These are phyloP conservation scores for Drosophila setosimentum DNA, from an alignment of 2,888 invertebrate genomes.

Conservation along the genomic window DNA sequence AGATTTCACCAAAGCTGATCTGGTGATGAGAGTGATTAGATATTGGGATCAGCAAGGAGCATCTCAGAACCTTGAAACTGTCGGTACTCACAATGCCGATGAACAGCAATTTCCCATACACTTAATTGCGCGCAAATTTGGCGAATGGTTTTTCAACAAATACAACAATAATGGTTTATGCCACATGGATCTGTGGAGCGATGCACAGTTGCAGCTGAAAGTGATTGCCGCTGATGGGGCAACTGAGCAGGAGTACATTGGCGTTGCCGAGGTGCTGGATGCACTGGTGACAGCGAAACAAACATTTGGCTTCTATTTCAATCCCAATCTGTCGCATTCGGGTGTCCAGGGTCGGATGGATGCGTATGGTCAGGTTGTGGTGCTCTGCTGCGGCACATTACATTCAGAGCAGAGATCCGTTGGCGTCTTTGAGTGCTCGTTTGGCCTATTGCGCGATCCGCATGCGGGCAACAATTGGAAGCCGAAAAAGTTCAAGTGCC, in stretches of 20 bases:
- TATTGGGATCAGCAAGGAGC: conserved; percentile 83
- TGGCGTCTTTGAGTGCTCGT: conserved; percentile 89
- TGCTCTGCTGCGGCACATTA: conserved; percentile 88
- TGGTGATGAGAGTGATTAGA: conserved; percentile 85
- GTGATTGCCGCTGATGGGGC: conserved; percentile 71
- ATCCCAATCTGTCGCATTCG: conserved; percentile 87
- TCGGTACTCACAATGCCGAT: conserved; percentile 12
- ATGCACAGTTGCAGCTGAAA: conserved; percentile 82
- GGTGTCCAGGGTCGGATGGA: conserved; percentile 87
- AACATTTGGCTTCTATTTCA: conserved; percentile 86
- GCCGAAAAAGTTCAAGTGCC: conserved; percentile 87
- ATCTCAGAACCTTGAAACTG: background rate
- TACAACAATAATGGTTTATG: conserved; percentile 85
- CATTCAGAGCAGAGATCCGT: conserved; percentile 86
- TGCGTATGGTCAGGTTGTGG: conserved; percentile 88
- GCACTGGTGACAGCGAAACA: conserved; percentile 83
- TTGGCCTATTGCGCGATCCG: conserved; percentile 88
- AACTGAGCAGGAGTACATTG: conserved; percentile 61
- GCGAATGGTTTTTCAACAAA: conserved; percentile 87
- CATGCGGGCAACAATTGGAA: conserved; percentile 89
- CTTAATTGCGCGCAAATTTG: conserved; percentile 86
- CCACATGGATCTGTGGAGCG: conserved; percentile 87
- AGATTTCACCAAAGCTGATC: conserved; percentile 86
- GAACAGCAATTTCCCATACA: conserved; percentile 81
- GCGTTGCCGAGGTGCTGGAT: conserved; percentile 78